Base-by-base conservation (phyloP, 2,113 vertebrate genomes). In the Dermatemys mawii region DNA sequence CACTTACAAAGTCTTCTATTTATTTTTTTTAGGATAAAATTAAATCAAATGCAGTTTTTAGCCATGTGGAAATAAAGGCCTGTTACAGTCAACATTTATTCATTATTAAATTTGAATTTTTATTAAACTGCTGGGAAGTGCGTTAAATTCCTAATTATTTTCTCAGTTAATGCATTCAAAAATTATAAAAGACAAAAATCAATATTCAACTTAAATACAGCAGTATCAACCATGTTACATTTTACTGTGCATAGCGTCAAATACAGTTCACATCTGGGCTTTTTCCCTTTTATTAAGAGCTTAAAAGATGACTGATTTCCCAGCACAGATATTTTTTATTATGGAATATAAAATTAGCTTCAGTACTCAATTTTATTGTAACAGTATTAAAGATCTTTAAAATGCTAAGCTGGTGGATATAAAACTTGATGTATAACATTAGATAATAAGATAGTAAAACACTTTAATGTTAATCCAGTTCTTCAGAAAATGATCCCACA, bases 401-500 rank as follows among this genome's bases (percentile, higher is more conserved):
- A 97, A 93, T 91, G 50, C 84, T 97, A 95, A 97, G 57, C 49
- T 92, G 80, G 44, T 91, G 78, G 80, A 87, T 91, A 91, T 96
- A 96, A 97, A 98, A 92, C 26, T 97, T 97, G 95, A 95, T 93
- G 81, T 93, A 78, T 92, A 97, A 96, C 38, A 93, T 94, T 93
- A 96, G 89, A 95, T 93, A 94, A 97, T 89, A 96, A 95, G 75
- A 94, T 86, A 97, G 94, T 96, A 98, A 97, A 97, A 95, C 79
- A 51, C 9, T 94, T 92, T 92, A 93, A 95, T 95, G 88, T 93
- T 97, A 96, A 96, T 94, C 75, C 73, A 80, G 17, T 87, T 91
- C 87, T 83, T 93, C 81, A 95, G 86, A 94, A 94, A 95, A 95
- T 80, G 2, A 83, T 91, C n/a, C n/a, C 78, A 88, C 82, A 93